Percentiles rank a stretch among this genome's conserved stretches.
phyloP scores from a whole-genome alignment of 2,888 invertebrate species.

The Napeogenes sylphis region DNA sequence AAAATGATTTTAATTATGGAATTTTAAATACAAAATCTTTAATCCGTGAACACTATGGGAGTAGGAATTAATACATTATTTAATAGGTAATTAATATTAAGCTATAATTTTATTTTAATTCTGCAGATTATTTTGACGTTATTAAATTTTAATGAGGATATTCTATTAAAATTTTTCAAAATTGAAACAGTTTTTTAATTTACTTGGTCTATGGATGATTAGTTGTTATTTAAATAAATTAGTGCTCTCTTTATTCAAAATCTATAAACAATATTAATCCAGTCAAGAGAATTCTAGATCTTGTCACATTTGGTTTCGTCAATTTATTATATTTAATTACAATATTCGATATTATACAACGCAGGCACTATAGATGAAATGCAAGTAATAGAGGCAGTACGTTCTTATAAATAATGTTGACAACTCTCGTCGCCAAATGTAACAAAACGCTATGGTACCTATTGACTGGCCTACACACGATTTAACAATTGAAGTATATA shows the following conservation, averaged over 20 bases:
- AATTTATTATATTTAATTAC: slow-evolving; percentile 1
- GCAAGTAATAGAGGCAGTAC: slow-evolving; percentile 5
- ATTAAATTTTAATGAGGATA: slow-evolving; percentile 29
- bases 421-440: slow-evolving; percentile 40
- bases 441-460: slow-evolving; percentile 38
- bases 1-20: slow-evolving; percentile 26
- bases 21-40: slow-evolving; percentile 28
- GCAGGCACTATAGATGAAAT: slow-evolving; percentile 19
- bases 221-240: slow-evolving; percentile 30
- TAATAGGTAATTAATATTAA: slow-evolving; percentile 24
- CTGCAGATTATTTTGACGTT: slow-evolving; percentile 28
- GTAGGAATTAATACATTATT: slow-evolving; percentile 25
- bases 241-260: slow-evolving; percentile 50
- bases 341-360: slow-evolving; percentile 11
- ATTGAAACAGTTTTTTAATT: slow-evolving; percentile 31
- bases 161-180: slow-evolving; percentile 31
- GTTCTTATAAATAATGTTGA: slow-evolving; percentile 12
- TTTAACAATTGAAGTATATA: slow-evolving; percentile 71
- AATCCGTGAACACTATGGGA: slow-evolving; percentile 33
- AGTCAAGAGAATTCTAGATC: slow-evolving; percentile 33
- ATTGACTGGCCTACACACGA: slow-evolving; percentile 51
- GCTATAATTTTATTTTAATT: slow-evolving; percentile 27
- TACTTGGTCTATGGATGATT: slow-evolving; percentile 33
- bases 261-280: slow-evolving; percentile 50
- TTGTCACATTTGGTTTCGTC: slow-evolving; percentile 40